Conservation (phyloP, 2,797 vertebrate species). For the Bryconaethiops microstoma region DNA sequence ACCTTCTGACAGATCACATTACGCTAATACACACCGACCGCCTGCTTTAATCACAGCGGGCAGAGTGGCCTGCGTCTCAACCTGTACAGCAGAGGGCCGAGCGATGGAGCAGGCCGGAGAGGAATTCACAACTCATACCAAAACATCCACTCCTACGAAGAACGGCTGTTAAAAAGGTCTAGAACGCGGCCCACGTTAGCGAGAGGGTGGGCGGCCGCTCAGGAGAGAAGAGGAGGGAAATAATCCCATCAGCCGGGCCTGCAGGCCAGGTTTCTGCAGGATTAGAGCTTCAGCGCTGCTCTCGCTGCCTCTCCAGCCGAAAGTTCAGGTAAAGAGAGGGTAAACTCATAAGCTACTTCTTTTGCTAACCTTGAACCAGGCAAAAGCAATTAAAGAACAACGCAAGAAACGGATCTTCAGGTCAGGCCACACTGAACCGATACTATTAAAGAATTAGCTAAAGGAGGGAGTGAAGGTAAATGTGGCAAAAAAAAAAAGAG, state of each 20-base stretch:
- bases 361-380: conserved; percentile 23
- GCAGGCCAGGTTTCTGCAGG: conserved; percentile 39
- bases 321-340: conserved; percentile 19
- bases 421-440: neutral
- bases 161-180: neutral
- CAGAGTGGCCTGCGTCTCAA: conserved; percentile 18
- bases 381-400: neutral
- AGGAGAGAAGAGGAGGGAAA: conserved; percentile 6
- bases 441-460: neutral
- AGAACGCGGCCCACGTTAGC: neutral
- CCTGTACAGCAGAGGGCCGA: neutral
- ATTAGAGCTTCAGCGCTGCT: conserved; percentile 34
- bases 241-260: conserved; percentile 50
- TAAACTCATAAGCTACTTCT: conserved; percentile 19
- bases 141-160: neutral
- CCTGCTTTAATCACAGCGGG: conserved; percentile 48
- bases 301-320: neutral
- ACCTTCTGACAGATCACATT: conserved; percentile 42
- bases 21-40: conserved; percentile 48
- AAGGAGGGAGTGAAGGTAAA: neutral
- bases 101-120: neutral
- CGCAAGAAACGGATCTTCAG: neutral
- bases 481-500: neutral
- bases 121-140: neutral
- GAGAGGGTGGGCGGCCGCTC: neutral